Base-by-base conservation (phyloP, 2,113 vertebrate species). In the Gopherus evgoodei region DNA sequence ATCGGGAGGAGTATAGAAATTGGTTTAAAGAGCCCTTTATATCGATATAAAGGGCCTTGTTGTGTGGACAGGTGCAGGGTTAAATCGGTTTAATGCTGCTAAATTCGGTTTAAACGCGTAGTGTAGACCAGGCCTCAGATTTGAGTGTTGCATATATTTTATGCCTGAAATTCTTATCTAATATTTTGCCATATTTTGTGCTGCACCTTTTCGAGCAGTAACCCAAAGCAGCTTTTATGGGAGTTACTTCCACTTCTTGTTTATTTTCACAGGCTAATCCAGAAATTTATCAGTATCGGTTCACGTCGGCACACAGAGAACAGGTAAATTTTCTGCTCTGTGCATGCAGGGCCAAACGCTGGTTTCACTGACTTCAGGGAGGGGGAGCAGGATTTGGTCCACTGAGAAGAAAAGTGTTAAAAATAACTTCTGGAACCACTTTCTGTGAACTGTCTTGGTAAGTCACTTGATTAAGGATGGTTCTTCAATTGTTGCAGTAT, bases 271-370 rank as follows among this genome's bases (percentile, higher is more conserved):
- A 97, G 96, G 93, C 29, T 89, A 50, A 52, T 78, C 69, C 56
- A 90, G 90, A 95, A 65, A 82, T 96, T 87, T 97, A 97, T 78
- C 69, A 62, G 57, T 57, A 96, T 31, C 57, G 82, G 84, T 98
- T 98, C 93, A 97, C 42, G 27, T 84, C 92, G 85, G 56, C 0
- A 13, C 47, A 93, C 47, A 62, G 25, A 56, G 42, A 95, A 83
- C 93, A 97, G 94, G 95, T 96, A 97, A 25, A 42, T 84, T 57
- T 93, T 94, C 16, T 65, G 84, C 44, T 76, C 57, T 57, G 22
- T 35, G 54, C 38, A n/a, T 75, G 31, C 22, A 35, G 42, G 11
- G 19, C 24, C 47, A 82, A 62, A 76, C 84, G 21, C 6, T 87
- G 42, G 12, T 80, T 25, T 92, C 84, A 72, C 35, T 84, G 52